Base-by-base conservation (phyloP, 2,797 vertebrate species). In the Phaenicophaeus curvirostris region DNA sequence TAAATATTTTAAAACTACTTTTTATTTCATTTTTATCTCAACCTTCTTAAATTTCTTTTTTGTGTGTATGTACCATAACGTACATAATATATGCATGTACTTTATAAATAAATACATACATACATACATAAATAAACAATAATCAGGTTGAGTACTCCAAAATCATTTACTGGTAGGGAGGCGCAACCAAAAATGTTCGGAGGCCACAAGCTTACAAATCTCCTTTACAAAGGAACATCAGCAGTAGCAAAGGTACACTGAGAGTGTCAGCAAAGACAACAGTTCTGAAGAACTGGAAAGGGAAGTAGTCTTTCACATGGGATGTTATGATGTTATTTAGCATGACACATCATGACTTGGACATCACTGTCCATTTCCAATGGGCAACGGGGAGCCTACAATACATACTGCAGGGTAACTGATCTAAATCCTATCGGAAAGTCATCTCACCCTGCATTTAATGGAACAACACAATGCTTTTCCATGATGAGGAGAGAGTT, bases 271-370 rank as follows among this genome's bases (percentile, higher is more conserved):
- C 39, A 75, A 42, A 53, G 7, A 66, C 8, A 11, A 15, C 11
- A 53, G 20, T 42, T 51, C 41, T 42, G 41, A 83, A 51, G 44
- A 72, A 27, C 30, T 80, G 50, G 24, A 79, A 90, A 41, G 9
- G 12, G 31, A 54, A 37, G n/a, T 58, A 31, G 25, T 37, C 0
- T 0, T 23, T 77, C 58, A 14, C 4, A 12, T 31, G n/a, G 11
- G 8, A 7, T 58, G 24, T 16, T 8, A 41, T 58, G 8, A 7
- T 58, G 24, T 16, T 8, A 41, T 58, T 87, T 62, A 54, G 18
- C 35, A 54, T 24, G 28, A 57, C 8, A 6, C 5, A 57, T 3
- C 54, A 41, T 23, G 23, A 41, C 30, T 48, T 54, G 76, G 41
- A 50, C 30, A 66, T 46, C 46, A 17, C 15, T 39, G 33, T 57